Conservation (phyloP, 2,113 vertebrate species). For the Tragelaphus strepsiceros region DNA sequence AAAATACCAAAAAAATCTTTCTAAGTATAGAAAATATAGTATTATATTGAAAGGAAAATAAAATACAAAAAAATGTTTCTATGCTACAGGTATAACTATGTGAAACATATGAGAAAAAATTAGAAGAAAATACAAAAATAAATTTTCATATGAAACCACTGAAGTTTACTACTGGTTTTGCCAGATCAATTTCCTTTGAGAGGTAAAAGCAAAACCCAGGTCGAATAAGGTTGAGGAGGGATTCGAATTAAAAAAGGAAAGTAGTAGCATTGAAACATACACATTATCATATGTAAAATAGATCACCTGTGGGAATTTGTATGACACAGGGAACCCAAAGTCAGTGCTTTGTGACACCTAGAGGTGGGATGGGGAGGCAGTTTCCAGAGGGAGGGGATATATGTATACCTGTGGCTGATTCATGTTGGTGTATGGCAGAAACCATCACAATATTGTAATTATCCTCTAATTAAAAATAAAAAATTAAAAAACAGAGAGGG, state of each 20-base stretch:
- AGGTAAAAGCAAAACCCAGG: background rate
- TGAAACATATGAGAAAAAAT: background rate
- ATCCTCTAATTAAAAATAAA: background rate
- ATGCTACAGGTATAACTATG: background rate
- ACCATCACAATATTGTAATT: background rate
- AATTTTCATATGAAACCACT: background rate
- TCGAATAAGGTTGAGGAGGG: background rate
- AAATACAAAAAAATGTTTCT: background rate
- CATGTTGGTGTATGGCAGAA: background rate
- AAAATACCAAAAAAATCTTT: background rate
- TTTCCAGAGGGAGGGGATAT: background rate
- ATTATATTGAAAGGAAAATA: background rate
- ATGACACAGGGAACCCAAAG: background rate
- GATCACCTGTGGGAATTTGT: background rate
- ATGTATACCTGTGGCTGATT: background rate
- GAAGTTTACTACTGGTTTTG: background rate
- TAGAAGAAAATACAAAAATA: background rate
- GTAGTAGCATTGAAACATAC: background rate
- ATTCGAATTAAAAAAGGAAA: background rate
- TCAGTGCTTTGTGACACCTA: background rate
- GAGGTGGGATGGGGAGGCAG: background rate
- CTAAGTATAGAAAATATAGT: background rate
- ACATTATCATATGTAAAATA: background rate
- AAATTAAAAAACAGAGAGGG: background rate
- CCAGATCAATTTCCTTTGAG: background rate